Percentiles rank a stretch among this genome's conserved stretches.
Evolutionary conservation across 2,797 vertebrate species (phyloP).

Genomic region (Enteromius afrohamiltoni): DNA sequence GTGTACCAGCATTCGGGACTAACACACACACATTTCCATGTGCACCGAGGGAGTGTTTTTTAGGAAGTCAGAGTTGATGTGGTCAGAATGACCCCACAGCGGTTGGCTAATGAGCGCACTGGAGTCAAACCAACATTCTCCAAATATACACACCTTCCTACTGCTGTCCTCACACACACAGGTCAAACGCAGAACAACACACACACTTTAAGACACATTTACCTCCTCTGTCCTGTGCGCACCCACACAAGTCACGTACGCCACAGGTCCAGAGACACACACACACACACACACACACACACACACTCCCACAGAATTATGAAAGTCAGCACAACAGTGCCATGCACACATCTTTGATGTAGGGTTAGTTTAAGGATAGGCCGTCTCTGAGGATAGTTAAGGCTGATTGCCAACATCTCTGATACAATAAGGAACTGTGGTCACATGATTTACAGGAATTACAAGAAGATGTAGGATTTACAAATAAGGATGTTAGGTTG

Average conservation of each 20-base stretch:
- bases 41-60: conserved; percentile 84
- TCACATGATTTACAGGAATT: conserved; percentile 29
- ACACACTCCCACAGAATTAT: conserved; percentile 64
- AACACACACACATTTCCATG: conserved; percentile 48
- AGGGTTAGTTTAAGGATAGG: conserved; percentile 15
- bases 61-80: conserved; percentile 89
- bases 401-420: conserved; percentile 20
- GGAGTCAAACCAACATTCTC: conserved; percentile 74
- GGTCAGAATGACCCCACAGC: conserved; percentile 86
- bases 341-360: conserved; percentile 31
- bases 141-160: conserved; percentile 75
- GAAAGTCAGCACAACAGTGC: conserved; percentile 32
- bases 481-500: conserved; percentile 22
- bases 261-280: conserved; percentile 65
- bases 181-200: conserved; percentile 76
- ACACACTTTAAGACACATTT: conserved; percentile 44
- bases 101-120: conserved; percentile 86
- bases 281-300: conserved; percentile 60
- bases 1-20: conserved; percentile 44
- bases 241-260: conserved; percentile 26
- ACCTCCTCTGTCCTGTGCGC: conserved; percentile 23
- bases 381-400: conserved; percentile 26
- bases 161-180: conserved; percentile 80
- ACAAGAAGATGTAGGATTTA: conserved; percentile 25
- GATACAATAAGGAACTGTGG: conserved; percentile 17